Evolutionary conservation across 2,113 vertebrate genomes (phyloP).

Genomic region (Gallinago paraguaiae): DNA sequence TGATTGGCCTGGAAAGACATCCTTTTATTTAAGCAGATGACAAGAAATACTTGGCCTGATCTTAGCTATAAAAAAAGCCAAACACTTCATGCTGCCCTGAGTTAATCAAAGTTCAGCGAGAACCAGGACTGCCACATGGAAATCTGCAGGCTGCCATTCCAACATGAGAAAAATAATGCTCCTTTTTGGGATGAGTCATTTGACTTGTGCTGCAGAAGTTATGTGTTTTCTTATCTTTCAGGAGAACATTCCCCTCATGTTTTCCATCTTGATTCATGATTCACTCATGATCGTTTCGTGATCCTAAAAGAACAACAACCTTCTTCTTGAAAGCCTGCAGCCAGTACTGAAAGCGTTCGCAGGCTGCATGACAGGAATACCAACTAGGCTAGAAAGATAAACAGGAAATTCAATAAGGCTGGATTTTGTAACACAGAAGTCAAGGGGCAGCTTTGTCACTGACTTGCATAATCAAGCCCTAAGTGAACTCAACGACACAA

Average conservation of each 20-base stretch:
- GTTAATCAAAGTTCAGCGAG: background rate
- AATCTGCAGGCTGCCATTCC: background rate
- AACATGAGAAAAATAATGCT: background rate
- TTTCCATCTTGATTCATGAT: constrained; percentile 45
- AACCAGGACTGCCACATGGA: background rate
- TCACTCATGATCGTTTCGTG: background rate
- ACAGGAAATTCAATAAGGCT: constrained; percentile 22
- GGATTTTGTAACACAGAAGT: background rate
- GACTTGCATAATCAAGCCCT: background rate
- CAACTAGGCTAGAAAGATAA: background rate
- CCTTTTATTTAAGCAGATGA: background rate
- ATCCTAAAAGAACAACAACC: background rate
- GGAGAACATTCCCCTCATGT: background rate
- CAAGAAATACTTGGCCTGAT: background rate
- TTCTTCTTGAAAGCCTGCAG: background rate
- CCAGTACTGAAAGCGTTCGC: rapidly evolving
- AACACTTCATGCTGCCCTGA: background rate
- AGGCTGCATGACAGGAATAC: background rate
- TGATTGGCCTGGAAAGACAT: background rate
- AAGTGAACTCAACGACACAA: background rate
- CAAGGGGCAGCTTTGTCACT: constrained; percentile 15
- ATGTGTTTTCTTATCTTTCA: background rate
- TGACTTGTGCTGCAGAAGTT: background rate
- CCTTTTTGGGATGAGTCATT: background rate
- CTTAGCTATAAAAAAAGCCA: background rate